phyloP scores from a whole-genome alignment of 2,888 invertebrate genomes.

The Alloscopus bannaensis region DNA sequence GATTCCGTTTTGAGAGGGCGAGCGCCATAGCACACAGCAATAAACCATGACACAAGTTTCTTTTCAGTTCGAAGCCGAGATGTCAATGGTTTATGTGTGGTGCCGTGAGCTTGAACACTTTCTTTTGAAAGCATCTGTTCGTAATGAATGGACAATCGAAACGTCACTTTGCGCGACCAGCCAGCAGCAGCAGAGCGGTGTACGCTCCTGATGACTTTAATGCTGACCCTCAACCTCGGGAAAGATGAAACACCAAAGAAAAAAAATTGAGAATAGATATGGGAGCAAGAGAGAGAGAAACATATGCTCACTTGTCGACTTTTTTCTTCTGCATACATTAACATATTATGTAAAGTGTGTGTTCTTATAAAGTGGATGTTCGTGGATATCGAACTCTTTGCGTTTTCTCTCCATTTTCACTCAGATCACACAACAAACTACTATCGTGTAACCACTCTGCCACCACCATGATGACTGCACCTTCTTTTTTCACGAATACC shows the following conservation, averaged over 20 bases:
- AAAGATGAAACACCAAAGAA: too few relatives aligned
- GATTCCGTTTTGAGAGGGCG: too few relatives aligned
- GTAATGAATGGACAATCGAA: slow-evolving; percentile 7
- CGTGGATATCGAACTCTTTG: too few relatives aligned
- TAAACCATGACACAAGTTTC: background rate
- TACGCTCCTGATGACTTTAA: background rate
- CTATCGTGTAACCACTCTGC: too few relatives aligned
- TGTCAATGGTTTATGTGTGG: slow-evolving; percentile 23
- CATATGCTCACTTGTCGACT: slow-evolving; percentile 15
- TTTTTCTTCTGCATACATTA: background rate
- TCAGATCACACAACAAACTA: too few relatives aligned
- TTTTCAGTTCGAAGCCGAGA: slow-evolving; percentile 9
- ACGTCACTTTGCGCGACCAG: background rate
- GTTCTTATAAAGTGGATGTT: too few relatives aligned
- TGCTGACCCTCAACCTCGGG: slow-evolving; percentile 14
- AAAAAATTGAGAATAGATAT: too few relatives aligned
- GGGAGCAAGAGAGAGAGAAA: slow-evolving; percentile 3
- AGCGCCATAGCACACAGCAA: too few relatives aligned
- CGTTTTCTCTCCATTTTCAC: too few relatives aligned
- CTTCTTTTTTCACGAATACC: too few relatives aligned
- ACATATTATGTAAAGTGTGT: too few relatives aligned
- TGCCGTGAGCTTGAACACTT: slow-evolving; percentile 8
- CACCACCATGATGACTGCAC: too few relatives aligned
- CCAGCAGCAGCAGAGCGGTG: slow-evolving; percentile 16
- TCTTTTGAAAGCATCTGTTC: background rate